Base-by-base conservation (phyloP, 1,140 invertebrate species). In the Galendromus occidentalis region DNA sequence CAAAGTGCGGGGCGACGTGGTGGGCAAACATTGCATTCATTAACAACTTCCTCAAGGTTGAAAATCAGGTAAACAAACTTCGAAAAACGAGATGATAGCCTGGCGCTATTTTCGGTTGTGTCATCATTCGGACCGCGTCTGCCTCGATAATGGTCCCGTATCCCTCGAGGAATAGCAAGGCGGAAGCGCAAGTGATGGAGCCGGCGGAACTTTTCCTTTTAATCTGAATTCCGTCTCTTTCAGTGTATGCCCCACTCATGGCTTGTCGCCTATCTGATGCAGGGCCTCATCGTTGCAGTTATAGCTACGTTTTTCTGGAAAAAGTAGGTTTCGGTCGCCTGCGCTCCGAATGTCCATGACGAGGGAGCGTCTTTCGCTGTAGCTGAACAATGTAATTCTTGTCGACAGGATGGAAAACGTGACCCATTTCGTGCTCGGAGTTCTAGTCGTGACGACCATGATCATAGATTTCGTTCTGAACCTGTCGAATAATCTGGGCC, bases 11-110 rank as follows among this genome's bases (percentile, higher is more conserved):
- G 17, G 25, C 1, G 14, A 59, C 25, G 25, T 59, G 51, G 51
- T 59, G 51, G 51, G 33, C 51, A 25, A 59, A 59, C 22, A 25
- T 59, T 59, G 25, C 33, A 18, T 33, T 59, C 51, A 25, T 59
- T 25, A 59, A 59, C 33, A 59, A 59, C 51, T 59, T 59, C 51
- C 25, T 59, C 25, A 25, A 33, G 51, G 51, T 59, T 33, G 51
- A 59, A 59, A 25, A 59, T 20, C 51, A 59, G 51, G 51, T 59
- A 20, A 14, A 22, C 22, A 33, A 25, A 25, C 22, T 9, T 39
- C 4, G 33, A 9, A 4, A 39, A 9, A 39, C 4, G 33, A 39
- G 33, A 39, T 9, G 33, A 4, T 39, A n/a, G n/a, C n/a, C 33
- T 39, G 33, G 33, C n/a, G n/a, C n/a, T n/a, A n/a, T n/a, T n/a